These are phyloP conservation scores for Ailurus styani DNA, from an alignment of 2,113 vertebrate genomes.

Conservation along the genomic window DNA sequence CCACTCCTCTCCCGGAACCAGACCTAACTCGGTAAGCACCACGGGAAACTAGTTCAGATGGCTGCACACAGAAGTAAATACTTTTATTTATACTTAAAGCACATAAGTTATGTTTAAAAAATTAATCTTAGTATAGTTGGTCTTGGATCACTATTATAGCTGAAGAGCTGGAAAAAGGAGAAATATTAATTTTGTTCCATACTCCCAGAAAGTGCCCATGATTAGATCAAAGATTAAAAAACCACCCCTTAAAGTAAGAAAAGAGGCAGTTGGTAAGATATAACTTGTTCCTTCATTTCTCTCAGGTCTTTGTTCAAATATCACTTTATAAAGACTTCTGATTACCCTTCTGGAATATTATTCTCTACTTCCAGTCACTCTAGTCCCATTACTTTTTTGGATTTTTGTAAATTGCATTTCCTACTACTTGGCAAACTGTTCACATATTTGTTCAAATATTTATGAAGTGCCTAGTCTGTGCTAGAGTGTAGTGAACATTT, in stretches of 20 bases:
- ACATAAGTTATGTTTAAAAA: not conserved
- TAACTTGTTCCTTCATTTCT: not conserved
- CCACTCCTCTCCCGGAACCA: conserved; percentile 86
- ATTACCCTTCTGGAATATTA: not conserved
- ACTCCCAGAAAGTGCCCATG: not conserved
- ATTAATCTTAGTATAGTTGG: not conserved
- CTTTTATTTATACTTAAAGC: conserved; percentile 8
- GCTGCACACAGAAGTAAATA: not conserved
- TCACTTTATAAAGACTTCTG: not conserved
- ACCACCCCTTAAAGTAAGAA: not conserved
- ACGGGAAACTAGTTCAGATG: not conserved
- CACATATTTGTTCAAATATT: not conserved
- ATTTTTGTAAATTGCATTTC: not conserved
- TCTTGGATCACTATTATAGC: not conserved
- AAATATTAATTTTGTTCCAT: not conserved
- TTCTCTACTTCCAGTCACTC: not conserved
- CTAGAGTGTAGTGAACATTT: not conserved
- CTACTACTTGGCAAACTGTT: not conserved
- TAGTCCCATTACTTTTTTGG: not conserved
- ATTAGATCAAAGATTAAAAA: not conserved
- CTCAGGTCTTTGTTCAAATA: not conserved
- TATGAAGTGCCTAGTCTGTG: not conserved
- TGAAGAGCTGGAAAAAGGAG: not conserved
- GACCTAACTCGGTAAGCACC: conserved; percentile 85
- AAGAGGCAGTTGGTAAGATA: not conserved